A percentile compares a stretch with the other conserved stretches of the same genome.
Evolutionary conservation across 2,113 vertebrate genomes (phyloP).

Genomic region (Zootoca vivipara): DNA sequence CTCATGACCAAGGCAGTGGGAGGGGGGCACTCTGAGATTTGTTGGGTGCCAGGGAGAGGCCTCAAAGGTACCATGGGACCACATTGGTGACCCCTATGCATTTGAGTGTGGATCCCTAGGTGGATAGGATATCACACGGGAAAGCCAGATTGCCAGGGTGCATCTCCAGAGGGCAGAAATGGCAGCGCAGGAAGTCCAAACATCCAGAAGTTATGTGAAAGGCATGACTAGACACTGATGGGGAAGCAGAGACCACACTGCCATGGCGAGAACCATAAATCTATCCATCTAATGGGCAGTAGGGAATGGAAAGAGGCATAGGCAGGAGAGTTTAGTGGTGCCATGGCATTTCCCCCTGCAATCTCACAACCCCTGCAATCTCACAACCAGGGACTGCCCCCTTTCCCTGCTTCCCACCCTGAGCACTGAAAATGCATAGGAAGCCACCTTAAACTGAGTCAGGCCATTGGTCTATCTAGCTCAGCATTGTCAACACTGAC

Average conservation of each 20-base stretch:
- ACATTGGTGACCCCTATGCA: no score
- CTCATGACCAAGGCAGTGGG: no score
- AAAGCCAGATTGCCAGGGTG: background rate
- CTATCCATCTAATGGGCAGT: no score
- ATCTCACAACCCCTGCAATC: background rate
- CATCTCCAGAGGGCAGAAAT: background rate
- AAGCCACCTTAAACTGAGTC: no score
- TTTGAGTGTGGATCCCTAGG: no score
- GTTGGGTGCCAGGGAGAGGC: no score
- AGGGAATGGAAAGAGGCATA: no score
- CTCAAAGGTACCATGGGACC: no score
- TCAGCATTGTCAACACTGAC: no score
- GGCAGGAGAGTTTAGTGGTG: background rate
- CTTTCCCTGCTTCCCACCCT: background rate
- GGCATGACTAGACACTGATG: background rate
- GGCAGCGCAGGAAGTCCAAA: rapidly evolving
- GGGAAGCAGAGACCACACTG: background rate
- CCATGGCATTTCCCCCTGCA: background rate
- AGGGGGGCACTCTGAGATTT: no score
- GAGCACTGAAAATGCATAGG: background rate
- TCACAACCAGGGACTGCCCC: slow-evolving; percentile 32
- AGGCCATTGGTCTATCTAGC: no score
- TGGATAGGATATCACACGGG: background rate
- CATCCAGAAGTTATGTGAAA: background rate
- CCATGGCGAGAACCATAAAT: background rate